A percentile compares a stretch with the other conserved stretches of the same genome.
These are phyloP conservation scores for Drosophila anomalipes DNA, from an alignment of 2,888 invertebrate species.

Conservation along the genomic window DNA sequence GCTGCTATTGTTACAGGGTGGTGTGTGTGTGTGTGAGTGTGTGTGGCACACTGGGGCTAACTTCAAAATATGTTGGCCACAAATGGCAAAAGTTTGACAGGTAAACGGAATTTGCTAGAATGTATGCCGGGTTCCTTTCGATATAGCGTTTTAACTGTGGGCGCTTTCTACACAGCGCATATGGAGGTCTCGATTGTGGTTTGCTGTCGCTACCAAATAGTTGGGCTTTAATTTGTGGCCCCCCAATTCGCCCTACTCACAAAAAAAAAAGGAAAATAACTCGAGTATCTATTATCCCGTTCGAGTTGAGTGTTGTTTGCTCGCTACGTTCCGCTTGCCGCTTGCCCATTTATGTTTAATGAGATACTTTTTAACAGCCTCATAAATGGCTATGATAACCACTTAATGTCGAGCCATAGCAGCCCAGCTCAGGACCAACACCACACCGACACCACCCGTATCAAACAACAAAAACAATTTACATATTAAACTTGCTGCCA, in stretches of 20 bases:
- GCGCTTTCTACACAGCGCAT: conserved; percentile 1
- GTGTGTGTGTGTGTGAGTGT: conserved; percentile 10
- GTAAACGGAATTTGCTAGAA: conserved; percentile 77
- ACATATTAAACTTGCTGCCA: conserved; percentile 80
- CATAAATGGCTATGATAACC: conserved; percentile 82
- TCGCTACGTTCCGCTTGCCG: conserved; percentile 20
- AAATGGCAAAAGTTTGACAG: conserved; percentile 82
- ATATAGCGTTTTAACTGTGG: conserved; percentile 2
- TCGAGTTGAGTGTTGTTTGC: conserved; percentile 51
- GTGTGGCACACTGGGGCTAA: conserved; percentile 61
- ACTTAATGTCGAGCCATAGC: conserved; percentile 76
- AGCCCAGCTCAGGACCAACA: conserved; percentile 25
- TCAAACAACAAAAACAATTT: conserved; percentile 79
- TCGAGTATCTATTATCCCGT: conserved; percentile 66
- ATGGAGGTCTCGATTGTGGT: conserved; percentile 20
- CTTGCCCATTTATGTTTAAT: conserved; percentile 80
- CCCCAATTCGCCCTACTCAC: conserved; percentile 6
- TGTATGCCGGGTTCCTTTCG: conserved; percentile 41
- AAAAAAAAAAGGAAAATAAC: background rate
- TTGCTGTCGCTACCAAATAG: conserved; percentile 22
- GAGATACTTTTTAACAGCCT: conserved; percentile 82
- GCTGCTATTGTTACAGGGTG: conserved; percentile 17
- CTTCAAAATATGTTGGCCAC: conserved; percentile 81
- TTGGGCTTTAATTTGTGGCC: conserved; percentile 49
- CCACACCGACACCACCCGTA: conserved; percentile 15